phyloP scores from a whole-genome alignment of 2,888 invertebrate species.

The Dichetophora obliterata region DNA sequence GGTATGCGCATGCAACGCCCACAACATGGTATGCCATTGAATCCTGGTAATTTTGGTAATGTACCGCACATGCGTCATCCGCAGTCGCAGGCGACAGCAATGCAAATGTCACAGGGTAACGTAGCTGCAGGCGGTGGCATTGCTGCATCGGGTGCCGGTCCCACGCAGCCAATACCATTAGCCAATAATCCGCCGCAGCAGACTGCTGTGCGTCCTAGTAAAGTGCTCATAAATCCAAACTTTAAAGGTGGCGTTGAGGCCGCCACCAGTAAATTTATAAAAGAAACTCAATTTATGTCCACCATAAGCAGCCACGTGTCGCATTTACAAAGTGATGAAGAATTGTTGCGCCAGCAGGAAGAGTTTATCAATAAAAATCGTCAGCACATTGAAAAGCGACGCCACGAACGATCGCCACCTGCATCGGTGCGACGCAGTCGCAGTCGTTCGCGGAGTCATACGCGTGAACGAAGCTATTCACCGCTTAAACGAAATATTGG shows the following conservation, averaged over 20 bases:
- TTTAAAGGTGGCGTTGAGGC: slow-evolving; percentile 70
- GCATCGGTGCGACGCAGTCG: slow-evolving; percentile 57
- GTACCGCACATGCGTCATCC: slow-evolving; percentile 54
- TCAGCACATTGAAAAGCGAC: slow-evolving; percentile 68
- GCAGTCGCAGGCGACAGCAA: slow-evolving; percentile 51
- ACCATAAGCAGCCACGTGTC: slow-evolving; percentile 61
- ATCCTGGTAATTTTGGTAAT: slow-evolving; percentile 56
- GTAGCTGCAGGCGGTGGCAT: slow-evolving; percentile 33
- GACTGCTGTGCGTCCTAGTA: slow-evolving; percentile 54
- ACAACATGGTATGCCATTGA: slow-evolving; percentile 49
- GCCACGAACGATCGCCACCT: slow-evolving; percentile 65
- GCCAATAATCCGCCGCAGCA: slow-evolving; percentile 37
- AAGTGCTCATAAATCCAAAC: slow-evolving; percentile 69
- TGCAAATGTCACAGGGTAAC: slow-evolving; percentile 46
- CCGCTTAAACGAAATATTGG: slow-evolving; percentile 59
- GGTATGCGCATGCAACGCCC: slow-evolving; percentile 73
- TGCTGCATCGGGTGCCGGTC: slow-evolving; percentile 27
- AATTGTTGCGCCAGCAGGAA: slow-evolving; percentile 68
- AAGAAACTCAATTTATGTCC: slow-evolving; percentile 69
- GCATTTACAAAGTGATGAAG: slow-evolving; percentile 65
- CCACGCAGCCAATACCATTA: slow-evolving; percentile 19
- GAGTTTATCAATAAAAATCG: slow-evolving; percentile 70
- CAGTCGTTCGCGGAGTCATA: slow-evolving; percentile 61
- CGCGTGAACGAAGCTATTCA: slow-evolving; percentile 69
- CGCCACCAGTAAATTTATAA: slow-evolving; percentile 69